Percentiles rank a stretch among this genome's conserved stretches.
phyloP scores from a whole-genome alignment of 2,113 vertebrate species.

The Nettapus auritus region DNA sequence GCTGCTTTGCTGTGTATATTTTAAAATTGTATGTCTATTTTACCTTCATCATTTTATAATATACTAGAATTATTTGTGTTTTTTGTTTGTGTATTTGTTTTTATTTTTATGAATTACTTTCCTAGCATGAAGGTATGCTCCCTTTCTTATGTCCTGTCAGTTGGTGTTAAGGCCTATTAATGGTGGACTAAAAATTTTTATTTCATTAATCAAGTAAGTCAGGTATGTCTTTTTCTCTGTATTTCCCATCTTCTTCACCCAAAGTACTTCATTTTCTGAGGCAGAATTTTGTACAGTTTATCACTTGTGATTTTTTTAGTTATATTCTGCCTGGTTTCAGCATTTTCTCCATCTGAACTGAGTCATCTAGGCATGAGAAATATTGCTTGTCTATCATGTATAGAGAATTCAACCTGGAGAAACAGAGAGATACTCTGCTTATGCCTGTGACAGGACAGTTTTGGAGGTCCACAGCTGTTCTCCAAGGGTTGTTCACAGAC shows the following conservation, averaged over 20 bases:
- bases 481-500: not conserved
- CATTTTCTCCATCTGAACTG: not conserved
- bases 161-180: not conserved
- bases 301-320: not conserved
- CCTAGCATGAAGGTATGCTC: not conserved
- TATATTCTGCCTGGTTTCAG: not conserved
- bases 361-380: not conserved
- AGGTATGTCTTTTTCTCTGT: not conserved
- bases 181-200: not conserved
- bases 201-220: not conserved
- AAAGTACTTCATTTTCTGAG: not conserved
- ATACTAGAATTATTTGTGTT: not conserved
- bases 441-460: too few relatives aligned
- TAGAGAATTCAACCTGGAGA: not conserved
- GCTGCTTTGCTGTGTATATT: not conserved
- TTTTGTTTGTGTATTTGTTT: not conserved
- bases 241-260: not conserved
- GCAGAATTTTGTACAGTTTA: not conserved
- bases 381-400: not conserved
- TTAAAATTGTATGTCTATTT: not conserved
- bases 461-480: not conserved
- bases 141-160: not conserved
- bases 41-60: not conserved
- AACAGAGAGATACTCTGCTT: not conserved
- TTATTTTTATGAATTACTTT: not conserved